phyloP scores from a whole-genome alignment of 2,797 vertebrate species.

The Lagorchestes hirsutus region DNA sequence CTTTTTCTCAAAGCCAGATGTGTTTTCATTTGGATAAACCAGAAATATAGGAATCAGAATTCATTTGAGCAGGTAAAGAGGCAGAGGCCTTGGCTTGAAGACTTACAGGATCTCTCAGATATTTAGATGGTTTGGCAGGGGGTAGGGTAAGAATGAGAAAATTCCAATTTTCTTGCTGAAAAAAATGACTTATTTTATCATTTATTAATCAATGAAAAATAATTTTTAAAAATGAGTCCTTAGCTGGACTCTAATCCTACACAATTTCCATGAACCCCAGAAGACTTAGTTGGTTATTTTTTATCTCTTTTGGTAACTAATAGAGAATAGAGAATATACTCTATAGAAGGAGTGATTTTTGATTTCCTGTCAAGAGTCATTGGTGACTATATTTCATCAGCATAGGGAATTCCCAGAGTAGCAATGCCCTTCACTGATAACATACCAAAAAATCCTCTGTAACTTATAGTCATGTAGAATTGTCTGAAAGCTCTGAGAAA shows the following conservation, averaged over 20 bases:
- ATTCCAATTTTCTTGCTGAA: background rate
- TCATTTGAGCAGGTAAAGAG: background rate
- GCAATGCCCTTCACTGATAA: background rate
- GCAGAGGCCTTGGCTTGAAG: background rate
- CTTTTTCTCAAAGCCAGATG: background rate
- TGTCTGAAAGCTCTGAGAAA: background rate
- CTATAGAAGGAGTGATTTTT: background rate
- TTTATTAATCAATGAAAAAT: constrained; percentile 24
- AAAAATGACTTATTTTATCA: background rate
- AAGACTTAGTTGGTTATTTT: background rate
- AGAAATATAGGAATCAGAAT: background rate
- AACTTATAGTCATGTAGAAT: background rate
- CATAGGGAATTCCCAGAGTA: background rate
- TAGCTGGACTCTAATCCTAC: background rate
- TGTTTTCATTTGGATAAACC: background rate
- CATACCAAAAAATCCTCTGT: background rate
- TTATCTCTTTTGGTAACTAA: constrained; percentile 13
- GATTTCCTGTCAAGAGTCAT: background rate
- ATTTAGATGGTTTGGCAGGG: background rate
- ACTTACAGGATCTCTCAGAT: background rate
- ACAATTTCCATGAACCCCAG: background rate
- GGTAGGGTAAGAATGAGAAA: no score
- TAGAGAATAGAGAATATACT: constrained; percentile 5
- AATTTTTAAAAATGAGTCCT: constrained; percentile 20
- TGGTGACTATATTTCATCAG: background rate